Evolutionary conservation across 1,140 invertebrate species (phyloP), one percentile per base, ranked within the genome.

Genomic region (Drosophila leontia): DNA sequence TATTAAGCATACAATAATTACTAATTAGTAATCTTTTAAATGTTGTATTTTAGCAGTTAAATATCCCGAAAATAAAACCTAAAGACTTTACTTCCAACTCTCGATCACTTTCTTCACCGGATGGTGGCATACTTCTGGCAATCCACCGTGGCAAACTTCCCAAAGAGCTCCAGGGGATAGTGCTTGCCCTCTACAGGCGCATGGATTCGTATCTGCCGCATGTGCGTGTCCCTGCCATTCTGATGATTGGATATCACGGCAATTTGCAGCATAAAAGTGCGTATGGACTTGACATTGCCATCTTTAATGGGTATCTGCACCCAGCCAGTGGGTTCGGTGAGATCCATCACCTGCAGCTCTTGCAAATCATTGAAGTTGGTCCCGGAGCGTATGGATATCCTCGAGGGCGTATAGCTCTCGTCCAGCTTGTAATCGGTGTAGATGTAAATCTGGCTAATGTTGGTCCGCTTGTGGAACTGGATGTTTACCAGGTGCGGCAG

Each of bases 231-330:
- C 60, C 99, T 93, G 15, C 99, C 99, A 94, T 99, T 99, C 93
- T 99, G 99, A 94, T 99, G 99, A 93, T 99, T 99, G 65, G 98
- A 98, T 13, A 99, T 95, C 1, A 99, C 97, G n/a, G 98, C 98
- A 86, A 99, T 97, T 93, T 99, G 98, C 44, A 99, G 96, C 97
- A 99, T 98, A 86, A 98, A 99, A 34, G 98, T 98, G 77, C 98
- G 94, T 41, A 99, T 97, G 7, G 97, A 97, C 81, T 96, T 95
- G 34, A 98, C 97, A 80, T 96, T 95, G 23, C 97, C 96, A 91
- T 99, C 97, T 93, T 98, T 98, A 15, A 98, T 96, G 37, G 97
- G 97, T 78, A 99, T 97, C 72, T 96, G 95, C 39, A 99, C 96
- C 99, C 99, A 99, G 55, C 99, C 95, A 91, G 95, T 96, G 15